Evolutionary conservation across 2,888 invertebrate genomes (phyloP), one percentile per base, ranked within the genome.

Genomic region (Megalurothrips usitatus): DNA sequence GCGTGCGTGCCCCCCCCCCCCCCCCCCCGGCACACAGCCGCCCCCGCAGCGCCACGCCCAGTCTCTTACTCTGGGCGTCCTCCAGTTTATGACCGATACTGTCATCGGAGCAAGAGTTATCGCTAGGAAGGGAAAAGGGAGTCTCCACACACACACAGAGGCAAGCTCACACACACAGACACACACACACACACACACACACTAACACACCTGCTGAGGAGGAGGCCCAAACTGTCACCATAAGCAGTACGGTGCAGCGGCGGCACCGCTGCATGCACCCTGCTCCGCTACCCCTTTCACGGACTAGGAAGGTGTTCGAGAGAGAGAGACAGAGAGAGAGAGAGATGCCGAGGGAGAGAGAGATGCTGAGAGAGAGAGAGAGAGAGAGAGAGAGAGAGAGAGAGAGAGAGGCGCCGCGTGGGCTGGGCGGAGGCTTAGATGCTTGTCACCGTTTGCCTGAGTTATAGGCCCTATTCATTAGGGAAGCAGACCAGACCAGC

Each of bases 91-190:
- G 58, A n/a, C 58, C 58, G 58, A 58, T 58, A 58, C 58, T 58
- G 58, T 58, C 58, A 58, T 58, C 58, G 58, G 52, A 58, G 58
- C 58, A 58, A 58, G 58, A 58, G 58, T 58, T 58, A 58, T 58
- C 17, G 58, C 58, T 58, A 58, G 58, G 58, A 58, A 58, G 58
- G 17, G 58, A n/a, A 17, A 17, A 17, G 58, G 58, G 58, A 58
- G 58, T 11, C 58, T 14, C 4, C 19, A 19, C 52, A 52, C 68
- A 75, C 14, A 11, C 52, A 49, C 49, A 49, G 10, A 49, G 10
- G 12, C 63, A n/a, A 17, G n/a, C 19, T n/a, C 23, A n/a, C 23
- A 68, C 68, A 68, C 68, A 68, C 68, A 63, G 3, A 63, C 63
- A 63, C 63, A 63, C 63, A 19, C 63, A 19, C 63, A 63, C 23